A percentile compares a stretch with the other conserved stretches of the same genome.
Conservation (phyloP, 2,797 vertebrate genomes). For the Arremon brunneinucha region DNA sequence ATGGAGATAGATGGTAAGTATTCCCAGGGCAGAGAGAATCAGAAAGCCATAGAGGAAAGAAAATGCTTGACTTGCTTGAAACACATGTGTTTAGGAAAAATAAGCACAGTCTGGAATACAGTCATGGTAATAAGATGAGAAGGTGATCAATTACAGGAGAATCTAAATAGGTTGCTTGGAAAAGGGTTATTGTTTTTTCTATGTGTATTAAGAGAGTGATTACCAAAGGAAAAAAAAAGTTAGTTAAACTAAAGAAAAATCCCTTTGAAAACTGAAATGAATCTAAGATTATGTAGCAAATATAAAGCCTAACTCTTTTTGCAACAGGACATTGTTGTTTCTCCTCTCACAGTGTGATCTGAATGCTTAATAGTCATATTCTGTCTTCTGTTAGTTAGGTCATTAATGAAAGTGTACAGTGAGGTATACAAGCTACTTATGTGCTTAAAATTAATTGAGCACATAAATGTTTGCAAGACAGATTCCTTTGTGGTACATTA, state of each 20-base stretch:
- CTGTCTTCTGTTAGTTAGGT: slow-evolving; percentile 9
- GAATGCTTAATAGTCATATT: not conserved
- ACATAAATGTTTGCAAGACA: slow-evolving; percentile 24
- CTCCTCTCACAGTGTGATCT: not conserved
- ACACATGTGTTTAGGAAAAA: not conserved
- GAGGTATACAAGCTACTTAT: not conserved
- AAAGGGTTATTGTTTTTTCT: not conserved
- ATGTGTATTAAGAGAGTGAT: not conserved
- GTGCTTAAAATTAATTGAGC: slow-evolving; percentile 11
- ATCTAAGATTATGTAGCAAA: not conserved
- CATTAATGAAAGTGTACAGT: slow-evolving; percentile 34
- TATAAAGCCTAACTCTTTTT: not conserved
- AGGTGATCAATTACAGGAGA: not conserved
- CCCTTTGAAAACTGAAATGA: not conserved
- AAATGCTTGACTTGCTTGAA: not conserved
- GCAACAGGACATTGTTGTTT: not conserved
- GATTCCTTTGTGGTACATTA: slow-evolving; percentile 17
- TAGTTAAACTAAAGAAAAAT: not conserved
- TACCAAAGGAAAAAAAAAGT: not conserved
- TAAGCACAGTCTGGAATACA: not conserved
- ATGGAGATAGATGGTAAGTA: not conserved
- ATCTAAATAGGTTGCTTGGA: not conserved
- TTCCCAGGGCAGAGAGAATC: not conserved
- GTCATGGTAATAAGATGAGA: not conserved
- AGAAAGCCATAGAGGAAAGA: not conserved